phyloP scores from a whole-genome alignment of 2,797 vertebrate species.

The Merluccius polli region DNA sequence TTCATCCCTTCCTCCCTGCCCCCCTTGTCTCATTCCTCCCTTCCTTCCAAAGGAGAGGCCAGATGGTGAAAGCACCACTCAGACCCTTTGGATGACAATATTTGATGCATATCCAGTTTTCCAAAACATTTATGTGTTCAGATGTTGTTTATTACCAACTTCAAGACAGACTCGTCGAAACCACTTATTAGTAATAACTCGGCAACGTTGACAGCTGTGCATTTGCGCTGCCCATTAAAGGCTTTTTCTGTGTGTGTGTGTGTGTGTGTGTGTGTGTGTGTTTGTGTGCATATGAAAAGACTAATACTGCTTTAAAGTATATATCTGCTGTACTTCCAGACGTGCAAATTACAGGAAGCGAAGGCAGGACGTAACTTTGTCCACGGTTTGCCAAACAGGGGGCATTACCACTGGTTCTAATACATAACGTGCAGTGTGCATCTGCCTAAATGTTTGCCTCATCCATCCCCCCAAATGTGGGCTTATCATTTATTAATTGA shows the following conservation, averaged over 20 bases:
- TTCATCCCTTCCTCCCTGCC: neutral
- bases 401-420: neutral
- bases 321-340: neutral
- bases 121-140: neutral
- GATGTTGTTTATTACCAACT: neutral
- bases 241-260: neutral
- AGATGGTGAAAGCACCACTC: neutral
- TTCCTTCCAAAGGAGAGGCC: neutral
- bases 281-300: neutral
- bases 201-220: neutral
- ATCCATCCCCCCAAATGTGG: conserved; percentile 1
- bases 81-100: neutral
- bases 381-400: neutral
- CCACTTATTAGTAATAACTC: neutral
- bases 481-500: conserved; percentile 17
- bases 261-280: neutral
- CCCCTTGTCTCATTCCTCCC: neutral
- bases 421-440: neutral
- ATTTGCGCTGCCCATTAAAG: neutral
- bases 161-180: neutral
- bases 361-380: too few relatives aligned
- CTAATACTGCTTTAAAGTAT: neutral
- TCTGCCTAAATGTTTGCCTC: conserved; percentile 6
- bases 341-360: neutral
- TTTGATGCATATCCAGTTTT: neutral